A percentile compares a stretch with the other conserved stretches of the same genome.
Evolutionary conservation across 2,888 invertebrate species (phyloP).

Genomic region (Mesorhabditis spiculigera): DNA sequence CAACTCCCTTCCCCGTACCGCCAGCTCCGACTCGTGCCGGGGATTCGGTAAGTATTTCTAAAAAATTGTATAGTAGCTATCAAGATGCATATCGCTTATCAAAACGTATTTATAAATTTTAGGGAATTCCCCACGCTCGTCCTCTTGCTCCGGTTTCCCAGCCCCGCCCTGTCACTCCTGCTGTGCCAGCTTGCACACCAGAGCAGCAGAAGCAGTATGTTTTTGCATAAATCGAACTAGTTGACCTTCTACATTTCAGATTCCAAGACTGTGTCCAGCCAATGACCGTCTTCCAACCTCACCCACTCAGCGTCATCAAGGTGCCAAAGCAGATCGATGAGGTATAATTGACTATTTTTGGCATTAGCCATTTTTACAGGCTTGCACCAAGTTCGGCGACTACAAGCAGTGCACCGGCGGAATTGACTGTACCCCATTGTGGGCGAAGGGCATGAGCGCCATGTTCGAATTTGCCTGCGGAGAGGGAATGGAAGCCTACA

Average conservation of each 20-base stretch:
- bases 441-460: conserved; percentile 55
- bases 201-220: conserved; percentile 43
- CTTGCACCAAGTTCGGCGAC: not conserved
- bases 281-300: conserved; percentile 52
- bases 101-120: not conserved
- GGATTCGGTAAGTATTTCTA: not conserved
- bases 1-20: conserved; percentile 29
- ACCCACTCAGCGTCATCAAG: conserved; percentile 54
- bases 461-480: conserved; percentile 56
- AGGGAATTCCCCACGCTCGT: not conserved
- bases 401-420: conserved; percentile 24
- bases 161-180: conserved; percentile 15
- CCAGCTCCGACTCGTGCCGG: conserved; percentile 9
- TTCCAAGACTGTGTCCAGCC: conserved; percentile 51
- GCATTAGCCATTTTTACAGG: not conserved
- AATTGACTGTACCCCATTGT: conserved; percentile 45
- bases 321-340: conserved; percentile 50
- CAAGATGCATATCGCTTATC: not conserved
- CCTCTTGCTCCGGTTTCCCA: conserved; percentile 17
- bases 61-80: not conserved
- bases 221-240: not conserved
- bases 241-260: conserved; percentile 11
- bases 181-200: conserved; percentile 32
- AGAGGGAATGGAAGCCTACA: conserved; percentile 41
- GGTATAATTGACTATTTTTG: conserved; percentile 12